Conservation (phyloP, 2,888 invertebrate genomes). For the Pyrrhosoma nymphula region DNA sequence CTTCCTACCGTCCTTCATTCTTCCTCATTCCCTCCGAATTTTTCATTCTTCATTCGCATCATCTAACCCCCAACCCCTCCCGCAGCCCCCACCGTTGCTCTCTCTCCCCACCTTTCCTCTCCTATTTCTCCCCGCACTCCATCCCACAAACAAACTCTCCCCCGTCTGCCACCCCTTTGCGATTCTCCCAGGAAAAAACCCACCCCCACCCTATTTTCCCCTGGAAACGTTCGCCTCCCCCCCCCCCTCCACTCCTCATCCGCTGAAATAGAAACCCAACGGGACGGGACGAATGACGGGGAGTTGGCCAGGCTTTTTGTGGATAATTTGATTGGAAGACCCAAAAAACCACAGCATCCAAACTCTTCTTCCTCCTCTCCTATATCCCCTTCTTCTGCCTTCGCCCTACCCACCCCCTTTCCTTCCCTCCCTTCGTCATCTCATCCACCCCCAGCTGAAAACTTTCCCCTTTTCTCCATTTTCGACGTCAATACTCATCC, state of each 20-base stretch:
- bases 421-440: neutral
- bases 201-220: neutral
- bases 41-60: neutral
- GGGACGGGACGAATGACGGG: slow-evolving; percentile 38
- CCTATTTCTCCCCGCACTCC: too few relatives aligned
- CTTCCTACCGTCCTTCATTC: neutral
- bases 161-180: too few relatives aligned
- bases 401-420: neutral
- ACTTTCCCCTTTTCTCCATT: neutral
- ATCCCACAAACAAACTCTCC: too few relatives aligned
- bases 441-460: neutral
- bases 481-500: neutral
- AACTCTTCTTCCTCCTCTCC: neutral
- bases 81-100: too few relatives aligned
- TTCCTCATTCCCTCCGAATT: neutral
- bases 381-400: neutral
- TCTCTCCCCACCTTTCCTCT: too few relatives aligned
- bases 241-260: neutral
- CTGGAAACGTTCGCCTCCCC: neutral
- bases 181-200: neutral
- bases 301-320: slow-evolving; percentile 41
- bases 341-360: slow-evolving; percentile 29
- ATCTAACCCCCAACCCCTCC: neutral
- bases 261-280: neutral
- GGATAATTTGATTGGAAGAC: slow-evolving; percentile 66